Base-by-base conservation (phyloP, 92 coral and sea anemone species). In the Parazoanthus swiftii region DNA sequence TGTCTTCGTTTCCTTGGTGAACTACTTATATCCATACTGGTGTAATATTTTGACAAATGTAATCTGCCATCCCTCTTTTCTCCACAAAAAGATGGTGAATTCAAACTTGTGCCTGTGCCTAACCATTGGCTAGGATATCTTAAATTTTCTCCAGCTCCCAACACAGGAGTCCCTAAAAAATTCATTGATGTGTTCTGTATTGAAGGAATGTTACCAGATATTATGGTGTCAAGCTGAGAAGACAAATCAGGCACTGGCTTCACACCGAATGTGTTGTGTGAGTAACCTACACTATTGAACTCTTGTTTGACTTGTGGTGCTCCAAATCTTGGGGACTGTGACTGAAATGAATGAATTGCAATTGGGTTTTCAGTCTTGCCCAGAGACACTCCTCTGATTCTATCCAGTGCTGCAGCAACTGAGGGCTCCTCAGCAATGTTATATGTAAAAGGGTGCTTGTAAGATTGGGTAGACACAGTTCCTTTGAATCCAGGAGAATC, bases 371-470 rank as follows among this genome's bases (percentile, higher is more conserved):
- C 74, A 25, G 67, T 9, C 43, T 54, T 33, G 43, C 46, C 3
- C 2, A 21, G 70, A 8, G 77, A 33, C 43, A 72, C 23, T 26
- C 58, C 46, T 26, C 79, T 84, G 66, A 84, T 72, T 33, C 86
- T 83, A 36, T 84, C 87, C 70, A 84, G 87, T 70, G 79, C 87
- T 43, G 48, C 67, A 8, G 87, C 66, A 84, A 84, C 79, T 71
- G 87, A 84, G 1, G 87, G 79, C 56, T 71, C 87, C 79, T 68
- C 48, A 70, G 87, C 79, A 46, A 70, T 84, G 26, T 84, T 71
- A 48, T 70, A 70, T 16, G 63, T 79, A 84, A 71, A 26, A 11
- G 79, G 74, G n/a, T 3, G 16, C 14, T 48, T 48, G 4, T 8
- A 67, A 84, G 56, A 84, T 9, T 18, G 67, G 15, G 1, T 48